These are phyloP conservation scores for Stichodactyla helianthus DNA, from an alignment of 64 coral and sea anemone genomes.

Conservation along the genomic window DNA sequence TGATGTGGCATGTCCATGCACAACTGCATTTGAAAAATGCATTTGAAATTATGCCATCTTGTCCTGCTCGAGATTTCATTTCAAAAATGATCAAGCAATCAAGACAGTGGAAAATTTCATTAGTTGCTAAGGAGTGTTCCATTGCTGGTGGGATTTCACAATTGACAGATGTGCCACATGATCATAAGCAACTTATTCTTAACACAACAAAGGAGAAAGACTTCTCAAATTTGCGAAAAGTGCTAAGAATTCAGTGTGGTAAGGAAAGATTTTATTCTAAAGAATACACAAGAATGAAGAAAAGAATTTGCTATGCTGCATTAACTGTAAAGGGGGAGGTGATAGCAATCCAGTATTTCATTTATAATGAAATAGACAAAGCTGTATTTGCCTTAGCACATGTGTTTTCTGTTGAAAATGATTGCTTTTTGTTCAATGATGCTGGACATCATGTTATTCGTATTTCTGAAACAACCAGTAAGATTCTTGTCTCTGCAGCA, in stretches of 20 bases:
- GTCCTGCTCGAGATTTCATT: neutral
- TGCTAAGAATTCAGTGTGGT: constrained; percentile 30
- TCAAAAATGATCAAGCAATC: constrained; percentile 12
- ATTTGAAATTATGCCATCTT: neutral
- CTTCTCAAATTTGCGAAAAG: constrained; percentile 23
- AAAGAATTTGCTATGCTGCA: constrained; percentile 45
- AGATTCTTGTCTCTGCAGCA: constrained; percentile 7
- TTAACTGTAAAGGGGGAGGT: constrained; percentile 28
- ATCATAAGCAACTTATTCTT: neutral
- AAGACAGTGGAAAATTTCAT: constrained; percentile 4
- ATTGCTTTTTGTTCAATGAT: constrained; percentile 35
- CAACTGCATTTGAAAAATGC: constrained; percentile 16
- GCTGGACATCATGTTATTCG: constrained; percentile 24
- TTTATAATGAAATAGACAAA: constrained; percentile 32
- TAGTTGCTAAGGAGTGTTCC: neutral
- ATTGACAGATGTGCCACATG: neutral
- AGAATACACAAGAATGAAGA: constrained; percentile 41
- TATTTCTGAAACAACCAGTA: constrained; percentile 13
- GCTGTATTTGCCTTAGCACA: constrained; percentile 33
- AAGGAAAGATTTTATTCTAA: constrained; percentile 36
- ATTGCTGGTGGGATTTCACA: neutral
- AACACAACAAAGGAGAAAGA: neutral
- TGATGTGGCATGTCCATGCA: constrained; percentile 32
- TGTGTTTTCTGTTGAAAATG: neutral
- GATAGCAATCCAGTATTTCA: constrained; percentile 34